Base-by-base conservation (phyloP, 2,888 invertebrate genomes). In the Trissolcus japonicus region DNA sequence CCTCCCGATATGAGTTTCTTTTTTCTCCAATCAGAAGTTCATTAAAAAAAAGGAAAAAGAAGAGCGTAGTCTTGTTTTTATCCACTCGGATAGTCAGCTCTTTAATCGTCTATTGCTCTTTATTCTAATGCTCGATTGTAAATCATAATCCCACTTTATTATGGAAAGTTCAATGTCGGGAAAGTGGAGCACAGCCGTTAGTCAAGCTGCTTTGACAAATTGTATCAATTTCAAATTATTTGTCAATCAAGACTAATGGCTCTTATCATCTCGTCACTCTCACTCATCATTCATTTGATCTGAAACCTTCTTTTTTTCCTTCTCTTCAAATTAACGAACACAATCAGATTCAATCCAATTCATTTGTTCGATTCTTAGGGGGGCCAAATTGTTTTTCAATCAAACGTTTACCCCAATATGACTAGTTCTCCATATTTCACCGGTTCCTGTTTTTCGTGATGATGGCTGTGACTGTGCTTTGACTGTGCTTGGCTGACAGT, bases 351-450 rank as follows among this genome's bases (percentile, higher is more conserved):
- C 35, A 35, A 35, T 35, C 11, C 35, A 11, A 35, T 29, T 29
- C 29, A 7, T 6, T 29, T 1, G 35, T 35, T 6, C 11, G 11
- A 35, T 25, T 25, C 2, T 35, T 35, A 35, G 35, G 35, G 35
- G 35, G 35, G 11, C 7, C 7, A 35, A 35, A 35, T 35, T 35
- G 35, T 35, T 35, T 35, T 14, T 46, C 46, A 46, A 51, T 51
- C 16, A 48, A 48, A 48, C 4, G 43, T 14, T 93, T 90, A 97
- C 94, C 98, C 97, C 90, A 97, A 94, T 90, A 97, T 96, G 89
- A 97, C 95, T 90, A 97, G 93, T 92, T 97, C 97, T 84, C 97
- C 97, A 91, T 96, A 97, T 92, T 96, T 96, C 83, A 92, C 91
- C 82, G 93, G 93, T 90, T 95, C 94, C 79, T 95, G 94, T 90